Percentiles rank a stretch among this genome's conserved stretches.
phyloP scores from a whole-genome alignment of 2,888 invertebrate species.

The Branchellion lobata region DNA sequence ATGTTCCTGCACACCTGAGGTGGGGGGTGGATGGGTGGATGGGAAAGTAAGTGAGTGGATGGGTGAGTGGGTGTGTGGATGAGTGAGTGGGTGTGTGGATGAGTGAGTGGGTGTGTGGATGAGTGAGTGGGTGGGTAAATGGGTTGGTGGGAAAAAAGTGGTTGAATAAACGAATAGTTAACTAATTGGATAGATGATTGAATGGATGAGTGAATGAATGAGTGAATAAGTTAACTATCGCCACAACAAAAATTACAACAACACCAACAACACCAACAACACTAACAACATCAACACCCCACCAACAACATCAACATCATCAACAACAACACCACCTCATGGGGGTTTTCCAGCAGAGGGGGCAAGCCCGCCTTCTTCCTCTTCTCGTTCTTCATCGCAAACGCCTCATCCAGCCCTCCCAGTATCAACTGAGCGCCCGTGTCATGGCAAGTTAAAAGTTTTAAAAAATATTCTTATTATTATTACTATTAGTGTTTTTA shows the following conservation, averaged over 20 bases:
- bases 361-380: constrained; percentile 72
- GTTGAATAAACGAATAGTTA: too few relatives aligned
- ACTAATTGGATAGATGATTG: too few relatives aligned
- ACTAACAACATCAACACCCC: too few relatives aligned
- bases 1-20: constrained; percentile 78
- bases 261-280: too few relatives aligned
- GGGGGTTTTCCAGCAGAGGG: constrained; percentile 83
- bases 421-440: constrained; percentile 72
- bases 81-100: too few relatives aligned
- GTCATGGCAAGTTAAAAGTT: not conserved
- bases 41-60: not conserved
- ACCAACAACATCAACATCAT: too few relatives aligned
- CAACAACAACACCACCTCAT: too few relatives aligned
- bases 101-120: not conserved
- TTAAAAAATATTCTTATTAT: not conserved
- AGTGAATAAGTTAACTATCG: too few relatives aligned
- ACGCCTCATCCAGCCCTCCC: constrained; percentile 83
- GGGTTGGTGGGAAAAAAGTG: too few relatives aligned
- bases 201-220: too few relatives aligned
- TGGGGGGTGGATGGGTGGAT: not conserved
- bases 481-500: not conserved
- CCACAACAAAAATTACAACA: too few relatives aligned
- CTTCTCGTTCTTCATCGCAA: constrained; percentile 70
- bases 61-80: not conserved
- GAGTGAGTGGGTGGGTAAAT: too few relatives aligned